Evolutionary conservation across 2,113 vertebrate genomes (phyloP).

Genomic region (Callipepla californica): DNA sequence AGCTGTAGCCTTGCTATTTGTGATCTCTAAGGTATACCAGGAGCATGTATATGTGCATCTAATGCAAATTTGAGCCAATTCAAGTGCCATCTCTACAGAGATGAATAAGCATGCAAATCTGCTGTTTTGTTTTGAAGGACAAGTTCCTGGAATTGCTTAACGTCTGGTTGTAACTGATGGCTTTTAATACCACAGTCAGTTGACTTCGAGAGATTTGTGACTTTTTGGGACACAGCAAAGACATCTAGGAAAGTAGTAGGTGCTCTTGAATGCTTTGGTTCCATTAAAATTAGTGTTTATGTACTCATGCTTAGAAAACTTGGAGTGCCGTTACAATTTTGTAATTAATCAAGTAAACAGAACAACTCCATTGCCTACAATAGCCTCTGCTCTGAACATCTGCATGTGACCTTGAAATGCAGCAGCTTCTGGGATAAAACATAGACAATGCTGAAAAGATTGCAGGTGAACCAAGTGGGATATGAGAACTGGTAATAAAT

Average conservation of each 20-base stretch:
- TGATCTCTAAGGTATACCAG: conserved; percentile 31
- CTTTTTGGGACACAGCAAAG: neutral
- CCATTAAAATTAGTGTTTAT: neutral
- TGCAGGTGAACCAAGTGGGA: neutral
- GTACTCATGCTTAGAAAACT: neutral
- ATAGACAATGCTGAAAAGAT: neutral
- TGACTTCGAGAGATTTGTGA: neutral
- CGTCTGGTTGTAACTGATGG: conserved; percentile 20
- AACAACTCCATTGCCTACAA: neutral
- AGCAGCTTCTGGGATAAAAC: neutral
- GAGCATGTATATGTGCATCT: neutral
- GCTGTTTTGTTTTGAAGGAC: conserved; percentile 49
- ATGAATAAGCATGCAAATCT: conserved; percentile 64
- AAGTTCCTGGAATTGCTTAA: conserved; percentile 53
- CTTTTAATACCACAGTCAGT: conserved; percentile 30
- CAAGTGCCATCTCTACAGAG: conserved; percentile 24
- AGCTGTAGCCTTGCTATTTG: conserved; percentile 27
- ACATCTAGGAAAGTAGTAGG: neutral
- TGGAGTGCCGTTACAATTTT: neutral
- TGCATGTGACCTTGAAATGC: neutral
- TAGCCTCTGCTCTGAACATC: neutral
- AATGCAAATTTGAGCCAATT: conserved; percentile 67
- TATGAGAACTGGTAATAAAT: neutral
- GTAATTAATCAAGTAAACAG: neutral
- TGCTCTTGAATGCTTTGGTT: neutral